A percentile compares a stretch with the other conserved stretches of the same genome.
Evolutionary conservation across 2,888 invertebrate genomes (phyloP).

Genomic region (Limnephilus marmoratus): DNA sequence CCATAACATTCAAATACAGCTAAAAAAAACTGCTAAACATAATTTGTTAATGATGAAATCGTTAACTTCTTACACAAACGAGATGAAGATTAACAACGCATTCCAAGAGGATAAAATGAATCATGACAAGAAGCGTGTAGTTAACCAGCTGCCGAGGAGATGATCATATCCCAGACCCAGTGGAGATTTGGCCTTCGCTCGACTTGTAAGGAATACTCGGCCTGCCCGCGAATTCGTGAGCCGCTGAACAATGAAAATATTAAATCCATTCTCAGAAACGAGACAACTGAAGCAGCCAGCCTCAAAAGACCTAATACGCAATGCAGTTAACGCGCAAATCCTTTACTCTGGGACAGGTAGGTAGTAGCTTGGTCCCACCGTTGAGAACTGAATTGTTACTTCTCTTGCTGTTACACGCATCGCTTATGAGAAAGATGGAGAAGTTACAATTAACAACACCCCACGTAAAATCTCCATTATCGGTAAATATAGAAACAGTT

Average conservation of each 20-base stretch:
- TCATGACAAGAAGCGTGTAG: neutral
- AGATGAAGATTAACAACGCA: neutral
- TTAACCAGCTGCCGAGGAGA: neutral
- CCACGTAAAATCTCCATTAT: neutral
- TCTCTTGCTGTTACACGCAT: neutral
- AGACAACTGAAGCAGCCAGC: neutral
- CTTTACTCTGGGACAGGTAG: neutral
- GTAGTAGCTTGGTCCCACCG: neutral
- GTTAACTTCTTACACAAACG: neutral
- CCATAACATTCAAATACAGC: neutral
- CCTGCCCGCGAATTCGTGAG: constrained; percentile 5
- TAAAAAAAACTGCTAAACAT: neutral
- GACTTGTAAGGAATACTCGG: constrained; percentile 3
- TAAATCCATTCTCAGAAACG: neutral
- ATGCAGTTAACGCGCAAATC: neutral
- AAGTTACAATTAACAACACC: neutral
- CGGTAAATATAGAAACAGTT: neutral
- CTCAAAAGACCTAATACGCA: neutral
- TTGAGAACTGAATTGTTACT: neutral
- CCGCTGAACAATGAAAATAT: neutral
- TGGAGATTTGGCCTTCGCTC: constrained; percentile 8
- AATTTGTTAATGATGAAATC: neutral
- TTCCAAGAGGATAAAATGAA: neutral
- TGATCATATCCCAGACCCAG: neutral
- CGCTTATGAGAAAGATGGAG: neutral